These are phyloP conservation scores for Bothrops alternatus DNA, from an alignment of 2,797 vertebrate genomes.

Conservation along the genomic window DNA sequence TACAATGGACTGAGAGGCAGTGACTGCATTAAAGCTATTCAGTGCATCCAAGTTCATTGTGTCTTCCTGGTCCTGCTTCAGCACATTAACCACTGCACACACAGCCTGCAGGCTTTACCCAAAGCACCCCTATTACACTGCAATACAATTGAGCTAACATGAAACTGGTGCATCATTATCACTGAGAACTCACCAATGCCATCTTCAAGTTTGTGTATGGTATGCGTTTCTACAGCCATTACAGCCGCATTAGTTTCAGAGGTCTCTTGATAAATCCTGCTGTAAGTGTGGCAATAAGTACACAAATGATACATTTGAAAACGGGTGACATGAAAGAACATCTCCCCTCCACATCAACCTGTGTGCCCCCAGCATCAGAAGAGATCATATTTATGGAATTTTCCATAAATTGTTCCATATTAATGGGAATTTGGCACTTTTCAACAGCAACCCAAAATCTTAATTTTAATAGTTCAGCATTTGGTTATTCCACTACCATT, in stretches of 20 bases:
- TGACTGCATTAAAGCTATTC: background rate
- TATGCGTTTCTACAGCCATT: constrained; percentile 84
- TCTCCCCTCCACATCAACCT: background rate
- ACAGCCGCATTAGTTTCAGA: constrained; percentile 80
- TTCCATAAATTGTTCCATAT: background rate
- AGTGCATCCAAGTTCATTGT: background rate
- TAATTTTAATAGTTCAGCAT: background rate
- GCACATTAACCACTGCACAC: background rate
- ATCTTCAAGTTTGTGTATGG: constrained; percentile 79
- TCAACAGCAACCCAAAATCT: background rate
- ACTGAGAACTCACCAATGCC: constrained; percentile 73
- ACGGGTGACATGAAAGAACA: background rate
- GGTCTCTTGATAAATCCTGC: constrained; percentile 80
- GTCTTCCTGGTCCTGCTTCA: background rate
- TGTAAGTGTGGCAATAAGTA: constrained; percentile 58
- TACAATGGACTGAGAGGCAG: background rate
- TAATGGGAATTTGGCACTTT: background rate
- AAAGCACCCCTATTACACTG: background rate
- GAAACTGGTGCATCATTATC: too few relatives aligned
- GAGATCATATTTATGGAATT: background rate
- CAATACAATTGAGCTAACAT: constrained; percentile 9
- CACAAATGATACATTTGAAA: constrained; percentile 29
- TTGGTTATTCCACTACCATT: background rate
- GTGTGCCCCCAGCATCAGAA: background rate
- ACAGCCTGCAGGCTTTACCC: background rate